Conservation (phyloP, 37 sponge, comb jelly and placozoan species). For the Bolinopsis microptera region DNA sequence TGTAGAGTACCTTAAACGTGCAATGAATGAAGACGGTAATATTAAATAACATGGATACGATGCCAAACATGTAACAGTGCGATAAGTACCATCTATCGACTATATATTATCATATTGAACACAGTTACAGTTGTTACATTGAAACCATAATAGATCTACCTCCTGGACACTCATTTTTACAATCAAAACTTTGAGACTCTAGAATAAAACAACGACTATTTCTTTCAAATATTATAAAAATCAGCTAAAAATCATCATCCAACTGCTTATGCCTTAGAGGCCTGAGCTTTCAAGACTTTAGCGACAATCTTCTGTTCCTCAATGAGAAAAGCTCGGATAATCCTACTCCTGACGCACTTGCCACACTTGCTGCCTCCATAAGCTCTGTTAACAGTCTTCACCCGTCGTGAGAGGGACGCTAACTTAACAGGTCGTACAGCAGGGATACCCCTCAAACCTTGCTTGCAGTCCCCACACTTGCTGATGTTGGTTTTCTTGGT, state of each 20-base stretch:
- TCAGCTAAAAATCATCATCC: background rate
- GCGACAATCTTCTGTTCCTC: conserved; percentile 96
- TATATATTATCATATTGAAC: no score
- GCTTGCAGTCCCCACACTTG: conserved; percentile 61
- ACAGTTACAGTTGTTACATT: no score
- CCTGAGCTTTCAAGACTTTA: conserved; percentile 77
- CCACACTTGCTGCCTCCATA: conserved; percentile 85
- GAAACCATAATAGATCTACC: no score
- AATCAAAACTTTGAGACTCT: no score
- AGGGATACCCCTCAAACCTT: conserved; percentile 64
- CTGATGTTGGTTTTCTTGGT: conserved; percentile 53
- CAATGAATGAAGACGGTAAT: no score
- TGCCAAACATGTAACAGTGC: no score
- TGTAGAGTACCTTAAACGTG: no score
- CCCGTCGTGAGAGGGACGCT: conserved; percentile 74
- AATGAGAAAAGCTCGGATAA: conserved; percentile 94
- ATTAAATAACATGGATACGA: no score
- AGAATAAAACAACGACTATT: no score
- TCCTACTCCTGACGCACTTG: conserved; percentile 78
- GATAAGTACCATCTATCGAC: no score
- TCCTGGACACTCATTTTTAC: no score
- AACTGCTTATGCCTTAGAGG: background rate
- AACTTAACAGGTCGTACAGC: conserved; percentile 85
- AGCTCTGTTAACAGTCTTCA: conserved; percentile 83
- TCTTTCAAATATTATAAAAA: background rate